Conservation (phyloP, 2,888 invertebrate genomes). For the Idaea aversata region DNA sequence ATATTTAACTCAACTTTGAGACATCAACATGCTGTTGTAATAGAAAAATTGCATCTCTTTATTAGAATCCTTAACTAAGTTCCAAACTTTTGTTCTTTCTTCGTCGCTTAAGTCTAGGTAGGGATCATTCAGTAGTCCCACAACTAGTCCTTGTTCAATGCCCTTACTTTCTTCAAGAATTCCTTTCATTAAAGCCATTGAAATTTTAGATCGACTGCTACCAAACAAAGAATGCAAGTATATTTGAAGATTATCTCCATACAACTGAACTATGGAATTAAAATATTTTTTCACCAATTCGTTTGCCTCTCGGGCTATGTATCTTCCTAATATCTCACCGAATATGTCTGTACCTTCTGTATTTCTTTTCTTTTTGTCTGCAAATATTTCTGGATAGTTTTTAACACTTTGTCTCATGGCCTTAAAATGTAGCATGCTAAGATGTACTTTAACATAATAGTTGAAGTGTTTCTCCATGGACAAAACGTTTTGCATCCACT, state of each 20-base stretch:
- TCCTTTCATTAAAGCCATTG: not conserved
- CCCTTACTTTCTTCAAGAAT: not conserved
- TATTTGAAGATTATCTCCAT: not conserved
- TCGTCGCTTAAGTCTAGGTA: not conserved
- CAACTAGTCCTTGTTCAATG: not conserved
- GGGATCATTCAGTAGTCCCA: not conserved
- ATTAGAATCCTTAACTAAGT: not conserved
- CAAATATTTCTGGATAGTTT: constrained; percentile 37
- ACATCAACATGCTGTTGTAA: not conserved
- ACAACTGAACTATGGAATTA: constrained; percentile 37
- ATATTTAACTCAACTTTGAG: not conserved
- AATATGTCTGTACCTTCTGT: constrained; percentile 39
- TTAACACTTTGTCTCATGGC: constrained; percentile 40
- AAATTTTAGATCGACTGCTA: not conserved
- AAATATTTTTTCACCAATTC: constrained; percentile 42
- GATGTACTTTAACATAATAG: constrained; percentile 38
- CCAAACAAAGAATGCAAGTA: not conserved
- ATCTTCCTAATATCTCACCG: constrained; percentile 43
- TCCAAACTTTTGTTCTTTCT: not conserved
- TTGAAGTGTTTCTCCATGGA: constrained; percentile 39
- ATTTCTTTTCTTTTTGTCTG: constrained; percentile 26
- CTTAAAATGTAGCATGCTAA: constrained; percentile 50
- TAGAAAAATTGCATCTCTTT: not conserved
- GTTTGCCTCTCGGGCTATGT: constrained; percentile 40
- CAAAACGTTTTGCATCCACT: constrained; percentile 36